Conservation (phyloP, 2,797 vertebrate genomes). For the Pyrrhura leucotis region DNA sequence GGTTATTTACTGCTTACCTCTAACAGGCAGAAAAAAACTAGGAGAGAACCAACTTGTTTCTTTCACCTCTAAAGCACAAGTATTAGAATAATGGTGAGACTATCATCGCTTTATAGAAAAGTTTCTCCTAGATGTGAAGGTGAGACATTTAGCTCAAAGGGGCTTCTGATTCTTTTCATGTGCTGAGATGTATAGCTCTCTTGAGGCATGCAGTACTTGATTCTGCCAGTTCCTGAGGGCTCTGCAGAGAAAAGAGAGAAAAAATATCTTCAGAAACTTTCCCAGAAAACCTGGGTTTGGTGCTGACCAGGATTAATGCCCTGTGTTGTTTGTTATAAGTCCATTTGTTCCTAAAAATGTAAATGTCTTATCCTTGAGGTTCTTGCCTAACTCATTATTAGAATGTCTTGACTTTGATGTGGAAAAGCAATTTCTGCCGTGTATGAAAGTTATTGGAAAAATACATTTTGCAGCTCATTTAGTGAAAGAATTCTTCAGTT, state of each 20-base stretch:
- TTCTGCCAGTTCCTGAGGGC: background rate
- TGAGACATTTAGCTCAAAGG: background rate
- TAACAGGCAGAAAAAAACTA: background rate
- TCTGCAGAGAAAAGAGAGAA: background rate
- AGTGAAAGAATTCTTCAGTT: conserved; percentile 3
- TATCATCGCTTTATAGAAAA: background rate
- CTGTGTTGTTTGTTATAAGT: background rate
- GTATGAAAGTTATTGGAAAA: background rate
- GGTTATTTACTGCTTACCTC: background rate
- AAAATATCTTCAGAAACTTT: background rate
- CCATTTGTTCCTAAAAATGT: background rate
- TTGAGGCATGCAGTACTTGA: background rate
- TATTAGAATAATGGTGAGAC: background rate
- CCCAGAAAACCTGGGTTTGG: background rate
- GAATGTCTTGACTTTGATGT: conserved; percentile 19
- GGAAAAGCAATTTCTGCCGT: background rate
- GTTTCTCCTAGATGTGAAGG: background rate
- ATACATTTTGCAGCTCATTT: background rate
- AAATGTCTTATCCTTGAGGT: background rate
- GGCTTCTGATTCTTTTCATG: background rate
- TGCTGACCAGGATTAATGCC: background rate
- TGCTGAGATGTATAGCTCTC: background rate
- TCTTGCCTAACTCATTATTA: background rate
- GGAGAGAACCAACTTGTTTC: background rate
- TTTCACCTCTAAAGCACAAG: background rate